These are phyloP conservation scores for Aphaenogaster floridana DNA, from an alignment of 1,140 invertebrate genomes.

Conservation along the genomic window DNA sequence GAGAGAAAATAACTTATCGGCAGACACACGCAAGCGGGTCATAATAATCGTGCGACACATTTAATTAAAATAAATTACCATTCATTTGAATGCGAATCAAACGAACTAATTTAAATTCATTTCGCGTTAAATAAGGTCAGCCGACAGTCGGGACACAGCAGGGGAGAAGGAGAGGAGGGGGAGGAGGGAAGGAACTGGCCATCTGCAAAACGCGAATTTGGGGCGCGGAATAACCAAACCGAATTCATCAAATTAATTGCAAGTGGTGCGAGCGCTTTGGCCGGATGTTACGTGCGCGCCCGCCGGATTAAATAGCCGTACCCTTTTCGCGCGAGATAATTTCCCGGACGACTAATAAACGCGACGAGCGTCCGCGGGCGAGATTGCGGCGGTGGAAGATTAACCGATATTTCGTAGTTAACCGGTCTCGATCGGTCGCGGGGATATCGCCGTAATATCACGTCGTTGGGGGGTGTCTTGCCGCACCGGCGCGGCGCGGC, in stretches of 20 bases:
- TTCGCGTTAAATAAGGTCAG: slow-evolving; percentile 57
- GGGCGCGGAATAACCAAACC: slow-evolving; percentile 45
- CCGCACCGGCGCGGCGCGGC: background rate
- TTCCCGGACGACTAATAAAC: slow-evolving; percentile 2
- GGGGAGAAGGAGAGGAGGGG: background rate
- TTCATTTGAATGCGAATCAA: slow-evolving; percentile 56
- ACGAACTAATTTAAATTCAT: slow-evolving; percentile 64
- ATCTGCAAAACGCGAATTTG: slow-evolving; percentile 44
- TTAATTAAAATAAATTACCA: slow-evolving; percentile 59
- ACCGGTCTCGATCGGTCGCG: slow-evolving; percentile 22
- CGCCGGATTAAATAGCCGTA: slow-evolving; percentile 5
- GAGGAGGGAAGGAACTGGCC: background rate
- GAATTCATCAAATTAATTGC: slow-evolving; percentile 45
- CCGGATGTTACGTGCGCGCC: background rate
- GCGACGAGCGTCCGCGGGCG: background rate
- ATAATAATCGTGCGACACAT: slow-evolving; percentile 39
- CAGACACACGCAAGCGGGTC: background rate
- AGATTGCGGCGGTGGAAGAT: slow-evolving; percentile 4
- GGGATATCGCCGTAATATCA: background rate
- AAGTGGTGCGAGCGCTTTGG: background rate
- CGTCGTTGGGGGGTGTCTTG: background rate
- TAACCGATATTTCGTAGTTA: slow-evolving; percentile 5
- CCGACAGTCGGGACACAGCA: background rate
- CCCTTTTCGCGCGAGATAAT: slow-evolving; percentile 23
- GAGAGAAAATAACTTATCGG: slow-evolving; percentile 28